phyloP scores from a whole-genome alignment of 35 echinoderm and acorn worm genomes.

The Heliocidaris tuberculata region DNA sequence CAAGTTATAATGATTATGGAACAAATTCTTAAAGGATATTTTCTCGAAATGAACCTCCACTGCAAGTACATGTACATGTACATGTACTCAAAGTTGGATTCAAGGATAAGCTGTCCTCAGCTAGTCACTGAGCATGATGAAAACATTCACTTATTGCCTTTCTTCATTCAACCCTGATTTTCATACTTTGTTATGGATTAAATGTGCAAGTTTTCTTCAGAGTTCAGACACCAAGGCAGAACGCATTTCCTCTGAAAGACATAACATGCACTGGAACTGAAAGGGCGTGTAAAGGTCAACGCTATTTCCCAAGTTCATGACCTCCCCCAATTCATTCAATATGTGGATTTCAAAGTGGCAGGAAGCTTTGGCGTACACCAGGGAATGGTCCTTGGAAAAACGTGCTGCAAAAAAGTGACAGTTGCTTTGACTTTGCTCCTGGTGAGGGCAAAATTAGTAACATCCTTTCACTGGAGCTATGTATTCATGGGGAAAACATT shows the following conservation, averaged over 20 bases:
- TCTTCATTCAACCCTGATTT: too few species aligned
- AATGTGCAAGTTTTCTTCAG: too few species aligned
- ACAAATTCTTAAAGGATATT: too few species aligned
- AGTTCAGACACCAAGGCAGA: background rate
- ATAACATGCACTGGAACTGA: background rate
- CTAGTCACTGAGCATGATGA: too few species aligned
- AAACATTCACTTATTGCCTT: too few species aligned
- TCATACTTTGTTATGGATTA: too few species aligned
- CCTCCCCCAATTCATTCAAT: conserved; percentile 9
- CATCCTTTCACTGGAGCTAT: background rate
- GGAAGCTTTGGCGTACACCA: background rate
- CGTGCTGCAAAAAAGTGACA: background rate
- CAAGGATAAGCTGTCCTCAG: too few species aligned
- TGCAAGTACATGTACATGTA: too few species aligned
- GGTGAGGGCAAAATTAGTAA: background rate
- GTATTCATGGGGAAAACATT: too few species aligned
- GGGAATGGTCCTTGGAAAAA: background rate
- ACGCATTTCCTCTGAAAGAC: background rate
- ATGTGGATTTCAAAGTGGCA: background rate
- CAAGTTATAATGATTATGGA: too few species aligned
- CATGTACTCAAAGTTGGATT: too few species aligned
- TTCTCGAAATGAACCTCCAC: too few species aligned
- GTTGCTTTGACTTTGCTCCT: background rate
- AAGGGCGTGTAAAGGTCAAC: background rate
- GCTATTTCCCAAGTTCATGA: background rate